phyloP scores from a whole-genome alignment of 1,140 invertebrate species.

The Cyphomyrmex costatus region DNA sequence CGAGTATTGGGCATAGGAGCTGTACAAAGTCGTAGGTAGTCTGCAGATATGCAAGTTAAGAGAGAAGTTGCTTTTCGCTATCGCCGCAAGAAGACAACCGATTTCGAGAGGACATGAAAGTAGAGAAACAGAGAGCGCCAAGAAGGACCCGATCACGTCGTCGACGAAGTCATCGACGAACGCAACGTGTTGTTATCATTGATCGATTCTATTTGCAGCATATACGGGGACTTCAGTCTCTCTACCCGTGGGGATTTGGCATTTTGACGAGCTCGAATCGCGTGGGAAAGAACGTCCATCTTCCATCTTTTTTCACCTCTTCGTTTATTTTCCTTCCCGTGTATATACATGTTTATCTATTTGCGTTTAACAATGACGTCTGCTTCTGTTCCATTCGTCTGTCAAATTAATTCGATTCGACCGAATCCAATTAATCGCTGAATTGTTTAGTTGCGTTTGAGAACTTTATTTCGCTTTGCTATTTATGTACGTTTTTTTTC shows the following conservation, averaged over 20 bases:
- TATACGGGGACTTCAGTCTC: conserved; percentile 57
- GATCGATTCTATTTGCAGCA: conserved; percentile 69
- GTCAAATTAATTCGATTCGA: conserved; percentile 64
- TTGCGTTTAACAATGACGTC: neutral
- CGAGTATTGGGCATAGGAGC: conserved; percentile 25
- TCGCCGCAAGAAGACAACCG: conserved; percentile 3
- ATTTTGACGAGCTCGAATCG: conserved; percentile 74
- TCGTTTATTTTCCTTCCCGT: neutral
- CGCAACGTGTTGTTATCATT: conserved; percentile 71
- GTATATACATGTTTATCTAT: neutral
- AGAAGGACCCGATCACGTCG: conserved; percentile 71
- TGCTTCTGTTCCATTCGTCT: neutral
- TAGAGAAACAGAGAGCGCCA: conserved; percentile 33
- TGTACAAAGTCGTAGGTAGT: conserved; percentile 39
- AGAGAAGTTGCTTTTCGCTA: neutral
- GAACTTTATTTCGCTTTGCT: neutral
- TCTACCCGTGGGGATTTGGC: conserved; percentile 70
- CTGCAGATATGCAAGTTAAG: conserved; percentile 44
- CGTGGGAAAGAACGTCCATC: neutral
- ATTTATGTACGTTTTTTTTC: neutral
- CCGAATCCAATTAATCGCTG: conserved; percentile 55
- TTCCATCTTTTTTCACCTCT: neutral
- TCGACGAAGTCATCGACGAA: conserved; percentile 69
- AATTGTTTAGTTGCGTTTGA: conserved; percentile 37
- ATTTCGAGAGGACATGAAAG: conserved; percentile 21